These are phyloP conservation scores for Helicoverpa armigera DNA, from an alignment of 1,140 invertebrate species.

Conservation along the genomic window DNA sequence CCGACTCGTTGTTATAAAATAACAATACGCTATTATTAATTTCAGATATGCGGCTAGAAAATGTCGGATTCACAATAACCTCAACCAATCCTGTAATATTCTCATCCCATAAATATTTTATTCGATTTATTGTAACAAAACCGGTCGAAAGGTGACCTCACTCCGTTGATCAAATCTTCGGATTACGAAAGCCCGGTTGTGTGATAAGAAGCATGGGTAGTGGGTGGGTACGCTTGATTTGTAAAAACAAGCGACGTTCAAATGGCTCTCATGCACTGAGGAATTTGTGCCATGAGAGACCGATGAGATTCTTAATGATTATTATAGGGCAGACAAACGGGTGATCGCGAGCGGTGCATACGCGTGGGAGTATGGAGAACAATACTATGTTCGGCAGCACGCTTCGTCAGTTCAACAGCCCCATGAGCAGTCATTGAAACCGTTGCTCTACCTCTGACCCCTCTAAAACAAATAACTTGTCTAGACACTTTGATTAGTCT, in stretches of 20 bases:
- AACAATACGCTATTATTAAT: not conserved
- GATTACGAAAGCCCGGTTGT: constrained; percentile 50
- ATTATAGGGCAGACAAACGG: constrained; percentile 8
- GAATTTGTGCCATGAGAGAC: constrained; percentile 50
- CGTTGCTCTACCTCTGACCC: constrained; percentile 23
- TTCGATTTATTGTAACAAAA: constrained; percentile 55
- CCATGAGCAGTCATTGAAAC: constrained; percentile 65
- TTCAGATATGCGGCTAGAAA: not conserved
- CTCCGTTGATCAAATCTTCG: constrained; percentile 67
- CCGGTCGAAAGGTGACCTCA: constrained; percentile 77
- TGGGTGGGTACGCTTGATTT: not conserved
- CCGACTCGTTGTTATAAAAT: too few relatives aligned
- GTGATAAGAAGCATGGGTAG: constrained; percentile 2
- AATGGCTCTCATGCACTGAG: constrained; percentile 42
- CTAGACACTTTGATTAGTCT: constrained; percentile 33
- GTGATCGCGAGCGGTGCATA: constrained; percentile 50
- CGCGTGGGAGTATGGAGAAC: constrained; percentile 72
- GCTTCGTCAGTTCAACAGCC: constrained; percentile 69
- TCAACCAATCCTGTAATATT: constrained; percentile 48
- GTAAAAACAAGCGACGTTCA: constrained; percentile 10
- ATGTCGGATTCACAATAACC: constrained; percentile 27
- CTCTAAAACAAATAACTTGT: constrained; percentile 20
- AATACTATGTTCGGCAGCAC: constrained; percentile 62
- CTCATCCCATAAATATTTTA: constrained; percentile 40
- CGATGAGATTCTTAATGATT: constrained; percentile 18